Conservation (phyloP, 2,888 invertebrate genomes). For the Dromius quadrimaculatus region DNA sequence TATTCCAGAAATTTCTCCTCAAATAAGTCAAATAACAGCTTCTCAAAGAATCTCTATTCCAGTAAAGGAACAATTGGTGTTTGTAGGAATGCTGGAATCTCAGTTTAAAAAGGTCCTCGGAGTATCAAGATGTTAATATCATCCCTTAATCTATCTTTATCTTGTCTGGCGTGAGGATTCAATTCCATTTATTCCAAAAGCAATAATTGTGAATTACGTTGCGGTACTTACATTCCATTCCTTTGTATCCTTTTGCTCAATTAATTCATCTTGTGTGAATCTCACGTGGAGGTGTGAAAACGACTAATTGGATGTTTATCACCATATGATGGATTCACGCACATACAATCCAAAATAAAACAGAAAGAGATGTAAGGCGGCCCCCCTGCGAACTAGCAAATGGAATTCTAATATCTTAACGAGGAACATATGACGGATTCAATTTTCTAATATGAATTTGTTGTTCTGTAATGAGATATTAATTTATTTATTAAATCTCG, state of each 20-base stretch:
- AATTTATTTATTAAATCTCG: constrained; percentile 1
- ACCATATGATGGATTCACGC: constrained; percentile 20
- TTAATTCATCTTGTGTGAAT: constrained; percentile 29
- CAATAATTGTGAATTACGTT: too few species aligned
- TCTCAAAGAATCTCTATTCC: too few species aligned
- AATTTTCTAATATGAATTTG: constrained; percentile 4
- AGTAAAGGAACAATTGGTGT: too few species aligned
- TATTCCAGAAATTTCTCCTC: too few species aligned
- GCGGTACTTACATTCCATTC: constrained; percentile 21
- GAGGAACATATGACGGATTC: constrained; percentile 15
- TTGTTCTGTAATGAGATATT: background rate
- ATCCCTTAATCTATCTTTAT: too few species aligned
- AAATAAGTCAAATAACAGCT: too few species aligned
- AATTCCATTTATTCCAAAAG: too few species aligned
- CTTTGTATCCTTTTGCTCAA: constrained; percentile 33
- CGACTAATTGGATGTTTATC: constrained; percentile 34
- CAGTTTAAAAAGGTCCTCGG: too few species aligned
- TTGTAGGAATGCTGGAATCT: too few species aligned
- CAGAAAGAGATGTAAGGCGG: background rate
- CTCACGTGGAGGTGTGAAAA: constrained; percentile 28
- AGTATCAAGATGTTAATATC: too few species aligned
- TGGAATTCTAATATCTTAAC: constrained; percentile 21
- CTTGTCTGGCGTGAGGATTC: too few species aligned
- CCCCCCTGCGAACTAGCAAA: background rate
- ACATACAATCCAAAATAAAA: background rate